Evolutionary conservation across 2,113 vertebrate species (phyloP), one percentile per base, ranked within the genome.

Genomic region (Pygoscelis antarcticus): DNA sequence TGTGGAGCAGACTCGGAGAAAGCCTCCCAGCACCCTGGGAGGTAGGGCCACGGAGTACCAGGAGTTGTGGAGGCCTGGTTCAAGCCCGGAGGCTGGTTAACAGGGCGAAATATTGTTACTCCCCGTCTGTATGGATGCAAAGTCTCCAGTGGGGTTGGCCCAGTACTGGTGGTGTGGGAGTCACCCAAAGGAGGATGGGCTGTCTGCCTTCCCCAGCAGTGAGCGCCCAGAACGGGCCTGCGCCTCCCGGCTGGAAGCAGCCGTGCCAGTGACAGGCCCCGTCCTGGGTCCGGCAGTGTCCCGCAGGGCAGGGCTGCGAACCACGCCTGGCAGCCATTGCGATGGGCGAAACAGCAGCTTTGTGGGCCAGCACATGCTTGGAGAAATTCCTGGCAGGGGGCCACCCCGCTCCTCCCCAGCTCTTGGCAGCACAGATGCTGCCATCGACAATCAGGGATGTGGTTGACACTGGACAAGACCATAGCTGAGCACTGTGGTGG

Each of bases 191-290:
- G n/a, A 46, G 71, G 68, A 17, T 2, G 3, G 19, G 74, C 47
- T 75, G 44, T 42, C 40, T 7, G 16, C 69, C 69, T 32, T 44
- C 22, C 5, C 65, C 30, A 78, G 62, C 54, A 44, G 17, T 14
- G 32, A 42, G 36, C 58, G 57, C 22, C 32, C 13, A 5, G 21
- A 15, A 25, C 5, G 6, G 87, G 65, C 10, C 47, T 29, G 42
- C 7, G 9, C 18, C 26, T 94, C 26, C 42, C 1, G 1, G n/a
- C 58, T 76, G 49, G 25, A 13, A 88, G 47, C 52, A 71, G 86
- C 61, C 2, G 0, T 25, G 30, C 13, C 0, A 0, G 36, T n/a
- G 55, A 29, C 10, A 5, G 58, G 30, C 26, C 7, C 36, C 5
- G 0, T 78, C 30, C 47, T 22, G 9, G 44, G 32, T 42, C 66